Conservation (phyloP, 2,797 vertebrate genomes). For the Lophius americanus region DNA sequence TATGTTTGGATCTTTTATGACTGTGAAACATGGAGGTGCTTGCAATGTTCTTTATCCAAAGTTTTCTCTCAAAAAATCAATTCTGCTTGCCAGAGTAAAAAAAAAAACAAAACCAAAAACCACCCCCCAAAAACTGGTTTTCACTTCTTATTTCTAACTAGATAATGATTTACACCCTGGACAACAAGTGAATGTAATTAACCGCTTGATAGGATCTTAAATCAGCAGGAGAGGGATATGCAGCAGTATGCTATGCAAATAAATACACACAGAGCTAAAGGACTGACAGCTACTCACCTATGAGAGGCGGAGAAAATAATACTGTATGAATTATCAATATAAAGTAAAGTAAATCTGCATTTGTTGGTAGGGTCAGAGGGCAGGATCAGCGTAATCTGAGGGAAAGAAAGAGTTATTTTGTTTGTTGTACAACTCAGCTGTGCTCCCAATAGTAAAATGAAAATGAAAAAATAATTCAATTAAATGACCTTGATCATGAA, state of each 20-base stretch:
- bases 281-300: background rate
- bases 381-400: constrained; percentile 10
- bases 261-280: constrained; percentile 5
- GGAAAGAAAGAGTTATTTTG: background rate
- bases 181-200: constrained; percentile 45
- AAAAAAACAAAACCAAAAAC: too few relatives aligned
- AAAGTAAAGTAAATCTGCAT: background rate
- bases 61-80: background rate
- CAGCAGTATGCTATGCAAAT: too few relatives aligned
- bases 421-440: constrained; percentile 8
- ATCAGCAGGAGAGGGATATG: constrained; percentile 31
- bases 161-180: constrained; percentile 35
- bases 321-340: background rate
- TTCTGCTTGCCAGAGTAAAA: background rate
- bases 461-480: constrained; percentile 5
- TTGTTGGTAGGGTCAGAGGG: constrained; percentile 6
- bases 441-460: background rate
- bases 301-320: constrained; percentile 7
- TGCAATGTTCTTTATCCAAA: too few relatives aligned
- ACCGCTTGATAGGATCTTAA: constrained; percentile 50
- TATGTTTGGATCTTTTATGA: too few relatives aligned
- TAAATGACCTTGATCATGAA: background rate
- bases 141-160: constrained; percentile 43
- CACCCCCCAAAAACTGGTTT: constrained; percentile 21
- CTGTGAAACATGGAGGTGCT: too few relatives aligned